phyloP scores from a whole-genome alignment of 1,140 invertebrate genomes.

The Drosophila athabasca region DNA sequence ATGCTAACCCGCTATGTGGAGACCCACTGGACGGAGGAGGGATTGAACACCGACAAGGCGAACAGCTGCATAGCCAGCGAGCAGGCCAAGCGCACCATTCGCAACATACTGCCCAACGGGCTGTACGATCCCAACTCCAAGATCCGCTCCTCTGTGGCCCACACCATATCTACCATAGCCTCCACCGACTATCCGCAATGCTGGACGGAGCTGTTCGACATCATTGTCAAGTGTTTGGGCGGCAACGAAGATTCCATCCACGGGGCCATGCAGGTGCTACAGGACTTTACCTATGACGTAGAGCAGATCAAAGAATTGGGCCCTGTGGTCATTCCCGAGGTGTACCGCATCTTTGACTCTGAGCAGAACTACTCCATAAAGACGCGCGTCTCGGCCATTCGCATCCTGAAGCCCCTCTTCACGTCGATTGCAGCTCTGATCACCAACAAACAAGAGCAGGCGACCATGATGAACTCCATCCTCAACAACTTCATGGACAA shows the following conservation, averaged over 20 bases:
- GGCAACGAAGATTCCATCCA: slow-evolving; percentile 87
- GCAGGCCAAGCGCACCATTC: slow-evolving; percentile 87
- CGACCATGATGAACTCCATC: slow-evolving; percentile 88
- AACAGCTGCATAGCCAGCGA: slow-evolving; percentile 83
- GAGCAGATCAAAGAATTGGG: slow-evolving; percentile 89
- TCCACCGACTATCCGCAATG: slow-evolving; percentile 92
- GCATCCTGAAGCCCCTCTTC: slow-evolving; percentile 79
- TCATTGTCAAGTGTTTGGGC: slow-evolving; percentile 87
- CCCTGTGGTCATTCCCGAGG: slow-evolving; percentile 90
- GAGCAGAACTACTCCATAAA: slow-evolving; percentile 85
- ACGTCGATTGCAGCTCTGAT: slow-evolving; percentile 86
- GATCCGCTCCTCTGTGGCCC: slow-evolving; percentile 88
- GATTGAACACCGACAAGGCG: slow-evolving; percentile 7
- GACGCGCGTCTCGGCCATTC: slow-evolving; percentile 75
- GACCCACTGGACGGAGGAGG: slow-evolving; percentile 87
- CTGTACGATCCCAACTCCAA: slow-evolving; percentile 90
- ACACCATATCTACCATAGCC: slow-evolving; percentile 90
- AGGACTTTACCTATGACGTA: slow-evolving; percentile 90
- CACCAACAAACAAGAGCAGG: slow-evolving; percentile 87
- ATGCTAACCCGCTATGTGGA: slow-evolving; percentile 91
- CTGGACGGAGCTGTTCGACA: slow-evolving; percentile 90
- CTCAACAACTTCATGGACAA: slow-evolving; percentile 89
- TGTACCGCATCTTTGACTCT: slow-evolving; percentile 89
- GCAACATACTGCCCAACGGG: slow-evolving; percentile 88
- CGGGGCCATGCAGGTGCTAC: slow-evolving; percentile 91